Base-by-base conservation (phyloP, 1,140 invertebrate species). In the Drosophila kikkawai region DNA sequence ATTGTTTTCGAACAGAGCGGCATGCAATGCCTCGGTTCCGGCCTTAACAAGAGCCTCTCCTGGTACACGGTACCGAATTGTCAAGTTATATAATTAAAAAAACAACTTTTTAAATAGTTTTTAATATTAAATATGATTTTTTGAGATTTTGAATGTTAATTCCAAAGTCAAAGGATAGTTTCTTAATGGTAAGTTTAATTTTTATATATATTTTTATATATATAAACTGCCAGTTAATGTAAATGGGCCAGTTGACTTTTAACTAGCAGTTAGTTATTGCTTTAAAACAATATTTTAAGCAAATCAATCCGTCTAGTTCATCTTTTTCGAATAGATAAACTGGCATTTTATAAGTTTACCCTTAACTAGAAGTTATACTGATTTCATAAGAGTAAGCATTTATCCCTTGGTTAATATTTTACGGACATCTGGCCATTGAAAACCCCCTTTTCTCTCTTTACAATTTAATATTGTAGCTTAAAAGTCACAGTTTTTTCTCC, bases 1-100 rank as follows among this genome's bases (percentile, higher is more conserved):
- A 87, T 87, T 84, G 83, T 87, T 87, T 87, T 87, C 79, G 84
- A 88, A 79, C 85, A n/a, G 15, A 82, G 84, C 76, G 78, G 65
- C 81, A 84, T 84, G 81, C 84, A 82, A 86, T 88, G 84, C 71
- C 34, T 50, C 51, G 74, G 59, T 22, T 70, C 61, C 29, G 44
- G 44, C 34, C 59, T 42, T 76, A 86, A 81, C 79, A 65, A 82
- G 73, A 61, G 59, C 36, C 17, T 39, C 19, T 26, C 0, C 17
- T 1, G 13, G 2, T 56, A 13, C 53, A 56, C 53, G 5, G 8
- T 4, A 11, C 4, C 36, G 3, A 56, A 56, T 17, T 17, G 3
- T 29, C 26, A 12, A 29, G 15, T 32, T 29, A 7, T 17, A 15
- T 1, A 29, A n/a, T 1, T 1, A 8, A 15, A 0, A 0, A 8